phyloP scores from a whole-genome alignment of 2,113 vertebrate genomes.

The Tetraodon nigroviridis region DNA sequence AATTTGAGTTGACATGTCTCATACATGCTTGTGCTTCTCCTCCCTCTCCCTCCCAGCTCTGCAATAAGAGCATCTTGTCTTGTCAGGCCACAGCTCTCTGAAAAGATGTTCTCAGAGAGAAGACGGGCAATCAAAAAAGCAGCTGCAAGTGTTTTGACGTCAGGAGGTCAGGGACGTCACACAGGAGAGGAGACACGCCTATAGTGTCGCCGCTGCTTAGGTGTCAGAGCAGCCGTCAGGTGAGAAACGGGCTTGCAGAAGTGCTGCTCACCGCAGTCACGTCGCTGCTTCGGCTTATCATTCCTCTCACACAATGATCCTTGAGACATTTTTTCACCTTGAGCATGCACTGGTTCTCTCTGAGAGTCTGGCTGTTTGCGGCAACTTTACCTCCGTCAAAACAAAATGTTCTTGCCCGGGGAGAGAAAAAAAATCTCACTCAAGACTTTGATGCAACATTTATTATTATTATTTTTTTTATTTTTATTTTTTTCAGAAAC shows the following conservation, averaged over 20 bases:
- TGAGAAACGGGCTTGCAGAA: slow-evolving; percentile 8
- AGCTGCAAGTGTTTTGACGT: slow-evolving; percentile 14
- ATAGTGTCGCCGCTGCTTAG: slow-evolving; percentile 18
- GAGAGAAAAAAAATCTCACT: slow-evolving; percentile 8
- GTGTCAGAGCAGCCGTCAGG: slow-evolving; percentile 13
- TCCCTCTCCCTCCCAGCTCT: slow-evolving; percentile 16
- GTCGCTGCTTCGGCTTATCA: slow-evolving; percentile 42
- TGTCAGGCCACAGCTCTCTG: slow-evolving; percentile 34
- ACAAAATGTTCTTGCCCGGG: slow-evolving; percentile 6
- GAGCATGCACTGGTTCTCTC: slow-evolving; percentile 18
- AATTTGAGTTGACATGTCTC: slow-evolving; percentile 65
- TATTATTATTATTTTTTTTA: too few relatives aligned
- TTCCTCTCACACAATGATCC: slow-evolving; percentile 49
- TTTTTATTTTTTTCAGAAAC: slow-evolving; percentile 6
- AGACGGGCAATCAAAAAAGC: slow-evolving; percentile 42
- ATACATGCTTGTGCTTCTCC: slow-evolving; percentile 21
- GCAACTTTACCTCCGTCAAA: slow-evolving; percentile 35
- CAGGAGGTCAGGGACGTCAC: slow-evolving; percentile 2
- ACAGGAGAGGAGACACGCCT: slow-evolving; percentile 22
- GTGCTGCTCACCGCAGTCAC: slow-evolving; percentile 30
- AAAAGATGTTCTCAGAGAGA: slow-evolving; percentile 38
- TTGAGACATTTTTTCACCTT: slow-evolving; percentile 32
- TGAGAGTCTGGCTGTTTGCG: slow-evolving; percentile 28
- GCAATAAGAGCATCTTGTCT: slow-evolving; percentile 37
- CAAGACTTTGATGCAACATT: slow-evolving; percentile 32